Evolutionary conservation across 2,888 invertebrate genomes (phyloP).

Genomic region (Polymixis flavicincta): DNA sequence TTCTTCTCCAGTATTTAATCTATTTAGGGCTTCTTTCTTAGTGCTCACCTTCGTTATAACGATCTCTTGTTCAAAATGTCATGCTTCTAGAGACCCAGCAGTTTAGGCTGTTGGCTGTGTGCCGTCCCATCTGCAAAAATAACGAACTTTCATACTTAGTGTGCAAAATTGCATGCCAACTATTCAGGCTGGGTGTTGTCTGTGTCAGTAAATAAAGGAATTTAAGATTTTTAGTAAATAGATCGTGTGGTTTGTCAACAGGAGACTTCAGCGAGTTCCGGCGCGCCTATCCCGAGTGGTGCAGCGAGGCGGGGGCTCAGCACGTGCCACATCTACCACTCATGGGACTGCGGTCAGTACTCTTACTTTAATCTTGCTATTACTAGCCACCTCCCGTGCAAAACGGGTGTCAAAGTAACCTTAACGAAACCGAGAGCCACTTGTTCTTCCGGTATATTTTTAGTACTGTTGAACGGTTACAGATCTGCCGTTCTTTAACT

Average conservation of each 20-base stretch:
- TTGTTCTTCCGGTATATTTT: not conserved
- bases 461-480: not conserved
- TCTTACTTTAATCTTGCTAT: not conserved
- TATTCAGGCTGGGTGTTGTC: too few relatives aligned
- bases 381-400: not conserved
- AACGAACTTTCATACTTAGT: too few relatives aligned
- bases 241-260: conserved; percentile 78
- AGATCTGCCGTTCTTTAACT: too few relatives aligned
- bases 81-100: not conserved
- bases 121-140: too few relatives aligned
- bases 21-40: not conserved
- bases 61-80: not conserved
- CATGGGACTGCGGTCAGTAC: conserved; percentile 88
- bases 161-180: too few relatives aligned
- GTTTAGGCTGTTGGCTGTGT: too few relatives aligned
- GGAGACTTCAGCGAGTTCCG: conserved; percentile 97
- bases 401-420: not conserved
- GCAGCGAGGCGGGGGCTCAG: conserved; percentile 94
- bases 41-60: not conserved
- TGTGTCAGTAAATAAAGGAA: not conserved
- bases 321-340: conserved; percentile 90
- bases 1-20: not conserved
- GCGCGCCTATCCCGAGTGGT: conserved; percentile 97
- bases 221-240: not conserved
- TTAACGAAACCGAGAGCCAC: not conserved